phyloP scores from a whole-genome alignment of 2,113 vertebrate genomes.

The Petrocephalus microphthalmus region DNA sequence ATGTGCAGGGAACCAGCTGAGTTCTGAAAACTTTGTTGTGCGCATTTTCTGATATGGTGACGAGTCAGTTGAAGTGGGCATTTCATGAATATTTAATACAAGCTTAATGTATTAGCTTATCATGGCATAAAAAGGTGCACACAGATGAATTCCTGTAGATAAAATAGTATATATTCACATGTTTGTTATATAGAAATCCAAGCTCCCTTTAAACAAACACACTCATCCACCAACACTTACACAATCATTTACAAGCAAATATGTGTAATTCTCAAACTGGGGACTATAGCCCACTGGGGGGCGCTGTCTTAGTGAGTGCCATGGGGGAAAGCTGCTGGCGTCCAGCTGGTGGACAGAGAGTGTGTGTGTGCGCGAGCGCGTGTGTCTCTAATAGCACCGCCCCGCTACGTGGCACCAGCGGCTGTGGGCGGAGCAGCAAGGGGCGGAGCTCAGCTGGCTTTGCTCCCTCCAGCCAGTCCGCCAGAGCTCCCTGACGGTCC shows the following conservation, averaged over 20 bases:
- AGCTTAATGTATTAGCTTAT: neutral
- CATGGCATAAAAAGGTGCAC: neutral
- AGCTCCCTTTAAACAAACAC: neutral
- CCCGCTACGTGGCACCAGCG: slow-evolving; percentile 56
- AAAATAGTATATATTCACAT: neutral
- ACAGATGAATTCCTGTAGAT: neutral
- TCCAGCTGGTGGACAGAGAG: slow-evolving; percentile 34
- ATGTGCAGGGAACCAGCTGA: slow-evolving; percentile 23
- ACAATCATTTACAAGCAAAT: too few species aligned
- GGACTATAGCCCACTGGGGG: neutral
- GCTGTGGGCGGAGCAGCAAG: slow-evolving; percentile 42
- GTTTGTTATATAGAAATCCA: neutral
- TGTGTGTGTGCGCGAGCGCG: neutral
- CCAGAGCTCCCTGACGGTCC: slow-evolving; percentile 69
- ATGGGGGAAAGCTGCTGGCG: slow-evolving; percentile 28
- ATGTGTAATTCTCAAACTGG: neutral
- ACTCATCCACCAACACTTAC: neutral
- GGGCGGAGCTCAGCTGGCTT: slow-evolving; percentile 38
- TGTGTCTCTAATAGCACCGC: slow-evolving; percentile 35
- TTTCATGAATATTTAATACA: neutral
- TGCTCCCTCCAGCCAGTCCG: slow-evolving; percentile 39
- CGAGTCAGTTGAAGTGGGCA: neutral
- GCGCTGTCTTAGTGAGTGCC: neutral
- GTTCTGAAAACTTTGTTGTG: neutral
- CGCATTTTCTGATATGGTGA: neutral